Conservation (phyloP, 2,888 invertebrate genomes). For the Leptinotarsa tumamoca region DNA sequence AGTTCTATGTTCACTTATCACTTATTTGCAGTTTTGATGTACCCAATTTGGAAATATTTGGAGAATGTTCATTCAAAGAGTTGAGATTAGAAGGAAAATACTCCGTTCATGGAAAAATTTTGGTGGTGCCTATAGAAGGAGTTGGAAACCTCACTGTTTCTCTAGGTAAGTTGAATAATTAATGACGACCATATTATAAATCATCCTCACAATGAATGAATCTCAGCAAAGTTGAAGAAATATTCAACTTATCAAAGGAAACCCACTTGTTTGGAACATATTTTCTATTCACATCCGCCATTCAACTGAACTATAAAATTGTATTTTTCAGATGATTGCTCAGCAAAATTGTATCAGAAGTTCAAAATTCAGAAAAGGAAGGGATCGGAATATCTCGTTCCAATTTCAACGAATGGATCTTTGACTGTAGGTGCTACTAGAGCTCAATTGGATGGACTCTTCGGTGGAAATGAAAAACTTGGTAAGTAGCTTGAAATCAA, state of each 20-base stretch:
- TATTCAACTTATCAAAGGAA: too few relatives aligned
- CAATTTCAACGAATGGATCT: constrained; percentile 43
- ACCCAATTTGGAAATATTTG: constrained; percentile 43
- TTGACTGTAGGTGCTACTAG: constrained; percentile 45
- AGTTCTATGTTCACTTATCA: too few relatives aligned
- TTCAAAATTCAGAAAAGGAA: constrained; percentile 40
- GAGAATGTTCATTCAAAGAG: constrained; percentile 35
- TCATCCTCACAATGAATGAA: too few relatives aligned
- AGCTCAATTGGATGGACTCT: constrained; percentile 48
- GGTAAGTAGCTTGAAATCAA: constrained; percentile 34
- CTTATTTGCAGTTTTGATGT: constrained; percentile 45
- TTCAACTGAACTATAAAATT: too few relatives aligned
- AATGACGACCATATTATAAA: too few relatives aligned
- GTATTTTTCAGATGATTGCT: constrained; percentile 37
- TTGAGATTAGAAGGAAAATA: constrained; percentile 50
- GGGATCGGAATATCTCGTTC: constrained; percentile 40
- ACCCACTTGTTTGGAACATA: too few relatives aligned
- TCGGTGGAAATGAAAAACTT: constrained; percentile 48
- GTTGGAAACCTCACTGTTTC: constrained; percentile 19
- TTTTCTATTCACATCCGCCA: too few relatives aligned
- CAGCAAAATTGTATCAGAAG: constrained; percentile 44
- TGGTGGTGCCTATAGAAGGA: constrained; percentile 47
- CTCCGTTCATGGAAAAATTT: constrained; percentile 52
- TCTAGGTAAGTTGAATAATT: not conserved
- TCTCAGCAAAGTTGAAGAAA: too few relatives aligned